phyloP scores from a whole-genome alignment of 2,888 invertebrate species.

The Brachypalpus laphriformis region DNA sequence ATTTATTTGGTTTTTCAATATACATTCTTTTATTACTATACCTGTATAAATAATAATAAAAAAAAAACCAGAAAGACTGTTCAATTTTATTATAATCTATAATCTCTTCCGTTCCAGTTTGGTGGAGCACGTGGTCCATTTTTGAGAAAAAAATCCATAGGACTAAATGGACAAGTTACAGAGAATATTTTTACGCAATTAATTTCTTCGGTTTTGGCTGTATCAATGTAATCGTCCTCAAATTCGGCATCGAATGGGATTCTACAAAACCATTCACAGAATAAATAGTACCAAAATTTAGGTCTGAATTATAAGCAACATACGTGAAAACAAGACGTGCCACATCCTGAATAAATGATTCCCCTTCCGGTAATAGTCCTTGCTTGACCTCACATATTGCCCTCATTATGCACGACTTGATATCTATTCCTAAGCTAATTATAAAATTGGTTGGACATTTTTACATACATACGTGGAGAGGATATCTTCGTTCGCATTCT shows the following conservation, averaged over 20 bases:
- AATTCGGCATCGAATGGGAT: conserved; percentile 5
- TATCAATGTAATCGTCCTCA: conserved; percentile 4
- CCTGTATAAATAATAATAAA: not conserved
- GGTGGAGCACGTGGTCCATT: not conserved
- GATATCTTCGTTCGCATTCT: conserved; percentile 15
- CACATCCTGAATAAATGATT: conserved; percentile 87
- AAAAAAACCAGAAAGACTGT: not conserved
- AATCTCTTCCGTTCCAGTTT: not conserved
- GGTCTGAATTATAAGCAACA: conserved; percentile 71
- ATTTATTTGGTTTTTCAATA: no score
- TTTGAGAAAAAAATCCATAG: not conserved
- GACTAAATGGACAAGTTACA: conserved; percentile 8
- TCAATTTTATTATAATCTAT: not conserved
- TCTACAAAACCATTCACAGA: not conserved
- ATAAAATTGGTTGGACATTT: not conserved
- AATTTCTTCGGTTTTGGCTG: not conserved
- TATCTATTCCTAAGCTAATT: conserved; percentile 78
- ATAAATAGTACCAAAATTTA: not conserved
- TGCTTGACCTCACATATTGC: conserved; percentile 88
- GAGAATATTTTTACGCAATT: conserved; percentile 13
- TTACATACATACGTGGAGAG: not conserved
- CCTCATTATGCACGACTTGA: conserved; percentile 85
- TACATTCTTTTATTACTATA: not conserved
- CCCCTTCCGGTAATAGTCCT: conserved; percentile 85
- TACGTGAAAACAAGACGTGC: conserved; percentile 87